phyloP scores from a whole-genome alignment of 2,113 vertebrate species.

The Callaeas wilsoni region DNA sequence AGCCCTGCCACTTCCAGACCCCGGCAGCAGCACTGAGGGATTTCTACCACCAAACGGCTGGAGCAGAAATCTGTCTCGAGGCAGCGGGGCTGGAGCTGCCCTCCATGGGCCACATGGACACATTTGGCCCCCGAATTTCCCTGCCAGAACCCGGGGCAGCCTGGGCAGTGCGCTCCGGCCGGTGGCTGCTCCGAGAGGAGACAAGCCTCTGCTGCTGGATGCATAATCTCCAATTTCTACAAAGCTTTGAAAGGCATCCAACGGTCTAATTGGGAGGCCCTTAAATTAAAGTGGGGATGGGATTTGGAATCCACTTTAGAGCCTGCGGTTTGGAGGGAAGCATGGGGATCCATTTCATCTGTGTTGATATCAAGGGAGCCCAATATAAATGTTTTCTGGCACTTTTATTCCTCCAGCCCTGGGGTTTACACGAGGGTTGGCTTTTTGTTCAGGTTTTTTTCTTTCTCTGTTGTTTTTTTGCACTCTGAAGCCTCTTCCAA shows the following conservation, averaged over 20 bases:
- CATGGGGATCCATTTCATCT: slow-evolving; percentile 51
- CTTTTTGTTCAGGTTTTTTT: background rate
- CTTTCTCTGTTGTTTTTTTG: background rate
- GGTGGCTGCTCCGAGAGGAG: background rate
- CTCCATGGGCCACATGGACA: background rate
- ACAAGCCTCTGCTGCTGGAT: slow-evolving; percentile 14
- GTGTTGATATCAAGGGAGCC: slow-evolving; percentile 20
- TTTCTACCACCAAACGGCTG: background rate
- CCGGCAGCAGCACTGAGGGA: fast-evolving
- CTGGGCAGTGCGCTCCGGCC: fast-evolving
- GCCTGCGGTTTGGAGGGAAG: slow-evolving; percentile 48
- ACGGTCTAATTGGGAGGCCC: slow-evolving; percentile 41
- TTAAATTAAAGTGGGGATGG: slow-evolving; percentile 54
- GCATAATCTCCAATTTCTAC: slow-evolving; percentile 23
- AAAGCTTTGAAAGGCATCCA: slow-evolving; percentile 57
- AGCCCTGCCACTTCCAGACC: background rate
- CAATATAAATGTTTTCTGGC: slow-evolving; percentile 48
- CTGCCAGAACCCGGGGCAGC: fast-evolving
- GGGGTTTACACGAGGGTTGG: background rate
- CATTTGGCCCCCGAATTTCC: fast-evolving
- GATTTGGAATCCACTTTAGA: slow-evolving; percentile 56
- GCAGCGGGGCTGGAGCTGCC: fast-evolving
- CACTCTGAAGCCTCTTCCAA: slow-evolving; percentile 2
- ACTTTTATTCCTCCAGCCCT: slow-evolving; percentile 19
- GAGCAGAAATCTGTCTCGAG: background rate